Evolutionary conservation across 2,113 vertebrate genomes (phyloP), one percentile per base, ranked within the genome.

Genomic region (Piaya cayana): DNA sequence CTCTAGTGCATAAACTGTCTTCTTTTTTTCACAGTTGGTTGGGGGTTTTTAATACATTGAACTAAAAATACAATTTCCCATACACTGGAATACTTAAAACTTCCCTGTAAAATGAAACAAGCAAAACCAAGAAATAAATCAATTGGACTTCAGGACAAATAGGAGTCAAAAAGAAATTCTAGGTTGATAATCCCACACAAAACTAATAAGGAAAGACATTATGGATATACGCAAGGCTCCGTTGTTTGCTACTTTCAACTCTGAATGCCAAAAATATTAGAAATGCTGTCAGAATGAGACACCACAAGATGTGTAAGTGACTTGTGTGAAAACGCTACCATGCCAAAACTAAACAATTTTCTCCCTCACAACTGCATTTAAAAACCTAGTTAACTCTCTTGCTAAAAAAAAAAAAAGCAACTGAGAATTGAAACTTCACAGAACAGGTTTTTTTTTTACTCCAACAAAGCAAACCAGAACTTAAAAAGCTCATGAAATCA

Each of bases 401-500:
- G 50, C 86, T 86, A 45, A 74, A 90, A 34, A 37, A 74, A 90
- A 34, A 37, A 86, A 90, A 39, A 92, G 16, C 17, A 74, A 69
- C 0, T 34, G 32, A 92, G 72, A 32, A 55, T 37, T 82, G 70
- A 60, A 21, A 64, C 42, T 86, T 88, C 63, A 83, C 50, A 81
- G 68, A 88, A 88, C 68, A 83, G 55, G 58, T 65, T 80, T 39
- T 39, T 39, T 39, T 94, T 92, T 77, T 63, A n/a, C 55, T 74
- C 55, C 82, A 32, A 53, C 76, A 6, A 32, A 93, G 36, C 50
- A 83, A 92, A 22, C 13, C 82, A 94, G 71, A 90, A 92, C 74
- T 52, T 47, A 92, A 86, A 55, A 90, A 80, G 63, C 79, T 95
- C 47, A 30, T 39, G 3, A 86, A 93, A 90, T 83, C 76, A 78